Conservation (phyloP, 1,140 invertebrate genomes). For the Philaenus spumarius region DNA sequence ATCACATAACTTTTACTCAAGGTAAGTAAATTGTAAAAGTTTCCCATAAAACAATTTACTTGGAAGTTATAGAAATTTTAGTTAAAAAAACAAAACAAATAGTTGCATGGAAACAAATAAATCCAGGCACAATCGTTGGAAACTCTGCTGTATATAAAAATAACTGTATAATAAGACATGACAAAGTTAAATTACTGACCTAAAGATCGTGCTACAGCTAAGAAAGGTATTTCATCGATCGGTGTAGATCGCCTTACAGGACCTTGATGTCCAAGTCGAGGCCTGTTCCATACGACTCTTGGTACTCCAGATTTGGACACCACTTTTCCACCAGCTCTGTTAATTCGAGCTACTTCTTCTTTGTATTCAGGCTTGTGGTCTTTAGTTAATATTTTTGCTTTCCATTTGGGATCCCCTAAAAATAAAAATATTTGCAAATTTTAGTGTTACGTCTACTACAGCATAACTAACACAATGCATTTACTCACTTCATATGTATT, state of each 20-base stretch:
- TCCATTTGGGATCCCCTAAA: slow-evolving; percentile 60
- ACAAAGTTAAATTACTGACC: slow-evolving; percentile 53
- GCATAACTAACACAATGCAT: no score
- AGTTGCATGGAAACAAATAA: no score
- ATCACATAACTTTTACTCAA: no score
- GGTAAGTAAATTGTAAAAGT: no score
- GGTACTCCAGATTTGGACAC: slow-evolving; percentile 88
- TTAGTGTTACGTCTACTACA: no score
- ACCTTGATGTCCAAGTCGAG: slow-evolving; percentile 68
- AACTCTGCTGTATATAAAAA: no score
- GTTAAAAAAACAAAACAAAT: no score
- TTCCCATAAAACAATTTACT: no score
- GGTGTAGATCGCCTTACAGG: slow-evolving; percentile 75
- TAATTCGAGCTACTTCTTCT: slow-evolving; percentile 79
- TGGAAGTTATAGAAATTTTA: no score
- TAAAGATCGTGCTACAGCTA: slow-evolving; percentile 90
- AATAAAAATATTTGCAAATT: slow-evolving; percentile 30
- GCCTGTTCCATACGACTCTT: slow-evolving; percentile 94
- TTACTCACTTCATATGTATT: neutral
- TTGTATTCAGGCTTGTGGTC: slow-evolving; percentile 94
- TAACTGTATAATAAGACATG: no score
- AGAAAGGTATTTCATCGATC: slow-evolving; percentile 93
- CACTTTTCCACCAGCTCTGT: slow-evolving; percentile 69
- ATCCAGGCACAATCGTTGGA: no score
- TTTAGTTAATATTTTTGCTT: slow-evolving; percentile 67